These are phyloP conservation scores for Drosophila tropicalis DNA, from an alignment of 1,140 invertebrate genomes.

Conservation along the genomic window DNA sequence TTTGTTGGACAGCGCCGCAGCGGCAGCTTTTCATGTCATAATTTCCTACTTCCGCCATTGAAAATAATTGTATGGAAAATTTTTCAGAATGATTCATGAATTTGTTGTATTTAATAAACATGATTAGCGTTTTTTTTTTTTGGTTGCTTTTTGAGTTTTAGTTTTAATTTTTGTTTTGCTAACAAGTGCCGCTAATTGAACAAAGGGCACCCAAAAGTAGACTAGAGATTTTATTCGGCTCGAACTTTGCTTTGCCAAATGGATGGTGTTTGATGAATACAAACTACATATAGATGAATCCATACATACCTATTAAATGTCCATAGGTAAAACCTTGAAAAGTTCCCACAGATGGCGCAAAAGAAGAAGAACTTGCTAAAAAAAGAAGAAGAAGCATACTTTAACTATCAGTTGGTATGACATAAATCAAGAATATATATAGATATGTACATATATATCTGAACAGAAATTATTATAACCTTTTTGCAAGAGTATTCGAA, in stretches of 20 bases:
- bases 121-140: slow-evolving; percentile 6
- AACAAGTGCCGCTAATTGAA: slow-evolving; percentile 9
- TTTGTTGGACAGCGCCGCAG: neutral
- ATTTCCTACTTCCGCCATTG: slow-evolving; percentile 10
- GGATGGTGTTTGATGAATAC: neutral
- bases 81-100: slow-evolving; percentile 3
- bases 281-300: neutral
- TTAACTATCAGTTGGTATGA: neutral
- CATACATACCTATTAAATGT: neutral
- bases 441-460: neutral
- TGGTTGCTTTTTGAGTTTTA: too few species aligned
- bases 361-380: neutral
- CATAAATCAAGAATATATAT: neutral
- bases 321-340: neutral
- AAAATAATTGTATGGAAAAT: slow-evolving; percentile 13
- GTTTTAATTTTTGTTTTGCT: neutral
- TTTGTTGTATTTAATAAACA: slow-evolving; percentile 11
- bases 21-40: slow-evolving; percentile 1
- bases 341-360: neutral
- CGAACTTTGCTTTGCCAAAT: neutral
- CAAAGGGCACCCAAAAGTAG: slow-evolving; percentile 4
- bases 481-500: neutral
- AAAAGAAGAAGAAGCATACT: neutral
- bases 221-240: neutral
- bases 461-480: neutral